Evolutionary conservation across 2,113 vertebrate genomes (phyloP), one percentile per base, ranked within the genome.

Genomic region (Lagenorhynchus albirostris): DNA sequence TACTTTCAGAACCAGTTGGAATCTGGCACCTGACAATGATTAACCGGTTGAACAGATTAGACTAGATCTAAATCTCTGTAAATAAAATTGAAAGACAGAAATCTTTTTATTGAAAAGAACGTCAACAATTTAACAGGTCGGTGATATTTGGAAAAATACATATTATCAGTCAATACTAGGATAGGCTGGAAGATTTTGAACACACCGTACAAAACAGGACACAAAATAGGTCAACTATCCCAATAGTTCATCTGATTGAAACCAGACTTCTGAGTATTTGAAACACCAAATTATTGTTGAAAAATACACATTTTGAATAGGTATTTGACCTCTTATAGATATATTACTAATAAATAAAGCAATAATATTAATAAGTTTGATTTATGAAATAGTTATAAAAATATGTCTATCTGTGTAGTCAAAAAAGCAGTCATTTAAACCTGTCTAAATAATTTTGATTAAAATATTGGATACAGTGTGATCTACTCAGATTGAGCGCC

Each of bases 31-130:
- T 80, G n/a, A 3, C 38, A 53, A 33, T 55, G 36, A 97, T 62
- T 47, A 96, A 55, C 87, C 65, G 76, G 15, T 21, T 97, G 41
- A 95, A 91, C 47, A 94, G 65, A 76, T 93, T 47, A 73, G 50
- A 93, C 79, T 70, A 87, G 70, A 26, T 6, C n/a, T 83, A 94
- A 95, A 95, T 94, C 79, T 93, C 62, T 70, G 7, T 92, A 94
- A 96, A 96, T 41, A 33, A 71, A 70, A 83, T 0, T 29, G 36
- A 89, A 92, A 96, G 71, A 2, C 41, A 76, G 89, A 93, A 97
- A 92, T 44, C 9, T 89, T 31, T 62, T 89, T 91, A 83, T 95
- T 82, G 94, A 96, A 96, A 94, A 85, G 25, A 62, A 89, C 47
- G 55, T 94, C 36, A 71, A 63, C 47, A 71, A 14, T 7, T 91